Conservation (phyloP, 1,140 invertebrate genomes). For the Heliconius hewitsoni region DNA sequence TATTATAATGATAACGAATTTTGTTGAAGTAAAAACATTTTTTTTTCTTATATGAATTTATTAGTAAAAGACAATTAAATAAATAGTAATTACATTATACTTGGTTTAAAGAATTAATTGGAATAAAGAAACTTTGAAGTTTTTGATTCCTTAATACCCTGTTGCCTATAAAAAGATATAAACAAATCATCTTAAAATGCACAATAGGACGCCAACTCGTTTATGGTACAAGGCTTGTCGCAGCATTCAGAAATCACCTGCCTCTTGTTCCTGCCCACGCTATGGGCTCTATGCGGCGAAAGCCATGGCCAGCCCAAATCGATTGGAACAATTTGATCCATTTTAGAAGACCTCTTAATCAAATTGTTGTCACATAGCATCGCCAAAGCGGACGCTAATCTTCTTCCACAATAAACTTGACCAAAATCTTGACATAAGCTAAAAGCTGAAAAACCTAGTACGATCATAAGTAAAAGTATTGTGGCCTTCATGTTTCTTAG, state of each 20-base stretch:
- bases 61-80: neutral
- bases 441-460: neutral
- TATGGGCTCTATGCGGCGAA: slow-evolving; percentile 19
- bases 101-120: neutral
- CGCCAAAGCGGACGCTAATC: slow-evolving; percentile 26
- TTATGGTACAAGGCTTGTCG: slow-evolving; percentile 40
- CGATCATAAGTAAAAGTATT: neutral
- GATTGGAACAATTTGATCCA: neutral
- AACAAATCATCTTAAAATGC: neutral
- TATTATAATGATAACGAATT: too few species aligned
- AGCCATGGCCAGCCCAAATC: slow-evolving; percentile 32
- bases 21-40: too few species aligned
- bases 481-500: neutral
- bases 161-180: neutral
- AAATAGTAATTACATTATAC: neutral
- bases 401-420: slow-evolving; percentile 33
- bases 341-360: slow-evolving; percentile 25
- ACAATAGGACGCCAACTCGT: slow-evolving; percentile 39
- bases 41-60: too few species aligned
- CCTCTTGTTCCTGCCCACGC: slow-evolving; percentile 23
- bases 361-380: slow-evolving; percentile 25
- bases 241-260: slow-evolving; percentile 46
- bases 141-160: neutral
- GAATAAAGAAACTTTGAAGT: neutral
- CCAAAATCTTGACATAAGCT: neutral